These are phyloP conservation scores for Coleophora deauratella DNA, from an alignment of 2,888 invertebrate genomes.

Conservation along the genomic window DNA sequence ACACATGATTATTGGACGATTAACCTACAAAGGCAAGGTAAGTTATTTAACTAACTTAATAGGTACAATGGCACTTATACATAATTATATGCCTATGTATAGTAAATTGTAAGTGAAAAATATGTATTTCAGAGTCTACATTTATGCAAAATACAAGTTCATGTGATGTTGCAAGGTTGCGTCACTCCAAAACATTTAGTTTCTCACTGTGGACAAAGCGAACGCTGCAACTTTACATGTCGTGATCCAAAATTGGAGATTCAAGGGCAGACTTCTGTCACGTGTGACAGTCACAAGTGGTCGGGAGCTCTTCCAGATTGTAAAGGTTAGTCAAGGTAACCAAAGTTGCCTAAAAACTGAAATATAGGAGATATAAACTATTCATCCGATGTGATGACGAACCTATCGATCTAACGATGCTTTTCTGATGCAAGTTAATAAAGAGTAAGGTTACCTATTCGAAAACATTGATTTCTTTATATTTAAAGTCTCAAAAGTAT, in stretches of 20 bases:
- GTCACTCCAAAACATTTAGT: slow-evolving; percentile 44
- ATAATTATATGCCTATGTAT: too few relatives aligned
- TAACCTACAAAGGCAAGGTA: slow-evolving; percentile 43
- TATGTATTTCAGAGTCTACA: slow-evolving; percentile 38
- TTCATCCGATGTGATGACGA: too few relatives aligned
- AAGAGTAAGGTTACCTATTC: too few relatives aligned
- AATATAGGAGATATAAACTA: too few relatives aligned
- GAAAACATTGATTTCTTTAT: too few relatives aligned
- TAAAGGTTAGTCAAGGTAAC: slow-evolving; percentile 41
- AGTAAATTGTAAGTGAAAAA: too few relatives aligned
- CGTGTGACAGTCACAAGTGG: slow-evolving; percentile 48
- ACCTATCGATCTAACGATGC: too few relatives aligned
- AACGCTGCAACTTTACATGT: slow-evolving; percentile 53
- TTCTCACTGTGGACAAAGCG: slow-evolving; percentile 38
- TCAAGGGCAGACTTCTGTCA: slow-evolving; percentile 31
- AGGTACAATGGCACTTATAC: too few relatives aligned
- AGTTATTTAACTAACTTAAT: slow-evolving; percentile 20
- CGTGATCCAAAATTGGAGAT: slow-evolving; percentile 37
- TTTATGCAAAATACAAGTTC: slow-evolving; percentile 57
- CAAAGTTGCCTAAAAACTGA: too few relatives aligned
- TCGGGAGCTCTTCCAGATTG: slow-evolving; percentile 49
- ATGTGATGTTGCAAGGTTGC: slow-evolving; percentile 56
- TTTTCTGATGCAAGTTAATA: too few relatives aligned
- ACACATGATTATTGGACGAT: slow-evolving; percentile 47
- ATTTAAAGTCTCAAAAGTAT: too few relatives aligned